A percentile compares a stretch with the other conserved stretches of the same genome.
These are phyloP conservation scores for Oreohelix idahoensis DNA, from an alignment of 1,140 invertebrate genomes.

Conservation along the genomic window DNA sequence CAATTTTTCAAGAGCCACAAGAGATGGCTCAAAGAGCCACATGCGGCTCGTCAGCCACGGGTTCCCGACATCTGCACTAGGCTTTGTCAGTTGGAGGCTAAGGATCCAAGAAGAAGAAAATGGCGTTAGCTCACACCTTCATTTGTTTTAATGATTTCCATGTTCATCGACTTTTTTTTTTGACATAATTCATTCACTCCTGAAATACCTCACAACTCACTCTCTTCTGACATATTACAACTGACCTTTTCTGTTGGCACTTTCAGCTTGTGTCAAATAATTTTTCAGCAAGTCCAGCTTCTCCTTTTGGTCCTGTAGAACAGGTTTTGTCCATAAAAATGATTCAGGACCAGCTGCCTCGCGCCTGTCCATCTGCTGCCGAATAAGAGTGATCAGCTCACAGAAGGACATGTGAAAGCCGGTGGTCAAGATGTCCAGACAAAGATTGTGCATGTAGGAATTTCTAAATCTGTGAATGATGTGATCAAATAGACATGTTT, in stretches of 20 bases:
- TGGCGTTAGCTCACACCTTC: too few species aligned
- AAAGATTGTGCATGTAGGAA: conserved; percentile 71
- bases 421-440: conserved; percentile 70
- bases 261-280: conserved; percentile 66
- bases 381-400: conserved; percentile 70
- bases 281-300: conserved; percentile 68
- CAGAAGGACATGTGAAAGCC: conserved; percentile 70
- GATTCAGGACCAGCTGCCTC: conserved; percentile 69
- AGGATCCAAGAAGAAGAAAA: too few species aligned
- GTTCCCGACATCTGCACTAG: too few species aligned
- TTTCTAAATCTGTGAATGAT: conserved; percentile 64
- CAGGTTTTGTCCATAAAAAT: conserved; percentile 63
- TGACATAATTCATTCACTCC: too few species aligned
- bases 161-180: too few species aligned
- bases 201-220: neutral
- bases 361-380: conserved; percentile 62
- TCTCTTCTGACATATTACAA: neutral
- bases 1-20: too few species aligned
- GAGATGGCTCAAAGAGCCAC: too few species aligned
- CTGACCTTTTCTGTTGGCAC: conserved; percentile 52
- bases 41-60: too few species aligned
- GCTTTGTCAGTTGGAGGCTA: too few species aligned
- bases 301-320: conserved; percentile 68
- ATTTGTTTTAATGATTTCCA: too few species aligned
- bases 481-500: too few species aligned